Percentiles rank a stretch among this genome's conserved stretches.
Evolutionary conservation across 2,113 vertebrate genomes (phyloP).

Genomic region (Erythrocercus mccallii): DNA sequence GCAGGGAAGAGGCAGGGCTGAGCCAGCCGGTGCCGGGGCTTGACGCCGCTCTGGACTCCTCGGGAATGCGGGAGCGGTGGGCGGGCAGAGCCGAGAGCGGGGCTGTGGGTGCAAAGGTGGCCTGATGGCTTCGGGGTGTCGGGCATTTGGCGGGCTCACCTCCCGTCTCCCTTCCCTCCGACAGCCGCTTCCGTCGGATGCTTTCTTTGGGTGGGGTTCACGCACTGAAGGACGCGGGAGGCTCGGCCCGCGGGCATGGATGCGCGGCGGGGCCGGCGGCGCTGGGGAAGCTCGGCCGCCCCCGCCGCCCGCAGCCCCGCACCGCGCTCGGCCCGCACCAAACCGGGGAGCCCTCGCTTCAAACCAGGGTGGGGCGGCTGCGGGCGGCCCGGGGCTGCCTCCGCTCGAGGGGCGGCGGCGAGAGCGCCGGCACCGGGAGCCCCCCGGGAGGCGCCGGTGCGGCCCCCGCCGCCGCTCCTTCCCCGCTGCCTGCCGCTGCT

Average conservation of each 20-base stretch:
- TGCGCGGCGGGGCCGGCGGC: background rate
- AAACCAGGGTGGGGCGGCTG: background rate
- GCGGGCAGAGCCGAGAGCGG: background rate
- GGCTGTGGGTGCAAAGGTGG: background rate
- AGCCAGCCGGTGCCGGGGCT: background rate
- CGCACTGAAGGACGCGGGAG: fast-evolving
- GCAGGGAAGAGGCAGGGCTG: background rate
- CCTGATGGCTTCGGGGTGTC: background rate
- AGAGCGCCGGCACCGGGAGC: background rate
- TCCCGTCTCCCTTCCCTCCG: background rate
- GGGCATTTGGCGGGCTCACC: background rate
- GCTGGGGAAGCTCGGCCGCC: background rate
- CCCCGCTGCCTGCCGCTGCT: background rate
- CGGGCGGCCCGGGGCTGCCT: background rate
- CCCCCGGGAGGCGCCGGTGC: background rate
- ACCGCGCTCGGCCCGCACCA: background rate
- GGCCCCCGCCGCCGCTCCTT: background rate
- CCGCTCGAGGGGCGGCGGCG: background rate
- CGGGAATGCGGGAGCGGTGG: background rate
- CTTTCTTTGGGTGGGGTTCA: background rate
- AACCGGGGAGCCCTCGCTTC: background rate
- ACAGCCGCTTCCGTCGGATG: background rate
- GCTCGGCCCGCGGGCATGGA: background rate
- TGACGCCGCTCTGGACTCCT: background rate
- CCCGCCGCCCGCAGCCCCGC: no score